Percentiles rank a stretch among this genome's conserved stretches.
phyloP scores from a whole-genome alignment of 2,888 invertebrate genomes.

The Pandemis cinnamomeana region DNA sequence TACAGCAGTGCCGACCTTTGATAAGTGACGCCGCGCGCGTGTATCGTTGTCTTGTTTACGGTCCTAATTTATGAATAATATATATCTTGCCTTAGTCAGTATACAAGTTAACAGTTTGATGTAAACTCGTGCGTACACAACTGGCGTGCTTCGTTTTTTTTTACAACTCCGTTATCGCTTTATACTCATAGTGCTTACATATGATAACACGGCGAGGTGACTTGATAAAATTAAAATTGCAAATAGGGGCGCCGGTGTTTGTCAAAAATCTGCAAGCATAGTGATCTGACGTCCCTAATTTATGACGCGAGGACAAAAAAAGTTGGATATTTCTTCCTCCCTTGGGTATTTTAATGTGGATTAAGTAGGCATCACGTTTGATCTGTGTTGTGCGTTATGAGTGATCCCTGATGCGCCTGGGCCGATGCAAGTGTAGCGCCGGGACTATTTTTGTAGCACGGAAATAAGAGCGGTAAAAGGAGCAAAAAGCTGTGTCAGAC shows the following conservation, averaged over 20 bases:
- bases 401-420: slow-evolving; percentile 71
- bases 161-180: slow-evolving; percentile 56
- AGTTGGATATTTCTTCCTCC: slow-evolving; percentile 10
- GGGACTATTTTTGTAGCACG: slow-evolving; percentile 83
- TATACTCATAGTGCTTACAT: slow-evolving; percentile 50
- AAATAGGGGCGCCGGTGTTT: slow-evolving; percentile 49
- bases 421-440: slow-evolving; percentile 79
- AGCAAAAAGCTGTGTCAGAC: slow-evolving; percentile 79
- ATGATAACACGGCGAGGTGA: slow-evolving; percentile 59
- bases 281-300: slow-evolving; percentile 31
- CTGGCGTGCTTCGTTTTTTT: slow-evolving; percentile 53
- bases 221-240: slow-evolving; percentile 56
- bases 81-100: slow-evolving; percentile 67
- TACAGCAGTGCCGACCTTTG: slow-evolving; percentile 53
- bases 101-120: slow-evolving; percentile 52
- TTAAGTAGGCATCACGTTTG: slow-evolving; percentile 41
- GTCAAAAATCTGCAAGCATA: slow-evolving; percentile 45
- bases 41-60: slow-evolving; percentile 62
- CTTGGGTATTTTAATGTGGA: slow-evolving; percentile 30
- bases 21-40: slow-evolving; percentile 50
- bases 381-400: slow-evolving; percentile 64
- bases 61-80: slow-evolving; percentile 51
- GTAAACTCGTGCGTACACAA: slow-evolving; percentile 59
- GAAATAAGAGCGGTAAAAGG: slow-evolving; percentile 84
- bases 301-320: slow-evolving; percentile 10